These are phyloP conservation scores for Hirtodrosophila histrioides DNA, from an alignment of 2,888 invertebrate genomes.

Conservation along the genomic window DNA sequence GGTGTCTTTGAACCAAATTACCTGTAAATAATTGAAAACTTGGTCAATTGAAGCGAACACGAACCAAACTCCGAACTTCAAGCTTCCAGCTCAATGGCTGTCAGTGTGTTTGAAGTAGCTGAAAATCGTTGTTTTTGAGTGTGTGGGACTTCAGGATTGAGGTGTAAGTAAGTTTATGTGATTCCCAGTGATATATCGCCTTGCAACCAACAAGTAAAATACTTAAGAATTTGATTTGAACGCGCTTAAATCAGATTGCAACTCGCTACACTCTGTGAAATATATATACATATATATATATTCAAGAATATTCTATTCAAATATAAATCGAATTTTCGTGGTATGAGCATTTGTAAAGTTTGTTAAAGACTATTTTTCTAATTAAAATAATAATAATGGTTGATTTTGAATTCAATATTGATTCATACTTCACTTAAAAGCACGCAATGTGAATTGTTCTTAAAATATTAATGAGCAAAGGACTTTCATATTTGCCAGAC, in stretches of 20 bases:
- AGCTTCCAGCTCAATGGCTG: constrained; percentile 40
- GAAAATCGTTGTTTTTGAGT: constrained; percentile 25
- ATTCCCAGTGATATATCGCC: constrained; percentile 42
- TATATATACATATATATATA: too few relatives aligned
- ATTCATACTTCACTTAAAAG: too few relatives aligned
- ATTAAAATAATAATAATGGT: too few relatives aligned
- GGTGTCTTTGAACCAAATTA: constrained; percentile 89
- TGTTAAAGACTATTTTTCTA: too few relatives aligned
- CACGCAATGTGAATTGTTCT: too few relatives aligned
- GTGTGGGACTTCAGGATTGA: constrained; percentile 20
- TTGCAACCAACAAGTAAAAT: constrained; percentile 34
- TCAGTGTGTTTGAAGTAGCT: constrained; percentile 39
- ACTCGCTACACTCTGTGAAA: too few relatives aligned
- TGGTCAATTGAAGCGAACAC: constrained; percentile 55
- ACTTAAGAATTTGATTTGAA: constrained; percentile 49
- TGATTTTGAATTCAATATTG: too few relatives aligned
- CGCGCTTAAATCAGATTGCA: constrained; percentile 6
- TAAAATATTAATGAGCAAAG: too few relatives aligned
- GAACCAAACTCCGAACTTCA: constrained; percentile 22
- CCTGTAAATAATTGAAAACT: constrained; percentile 85
- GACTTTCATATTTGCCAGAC: too few relatives aligned
- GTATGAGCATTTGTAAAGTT: too few relatives aligned
- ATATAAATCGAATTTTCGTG: too few relatives aligned
- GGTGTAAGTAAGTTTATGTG: constrained; percentile 45
- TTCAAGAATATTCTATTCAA: too few relatives aligned